Percentiles rank a stretch among this genome's conserved stretches.
Conservation (phyloP, 2,888 invertebrate species). For the Tetrapedia diversipes region DNA sequence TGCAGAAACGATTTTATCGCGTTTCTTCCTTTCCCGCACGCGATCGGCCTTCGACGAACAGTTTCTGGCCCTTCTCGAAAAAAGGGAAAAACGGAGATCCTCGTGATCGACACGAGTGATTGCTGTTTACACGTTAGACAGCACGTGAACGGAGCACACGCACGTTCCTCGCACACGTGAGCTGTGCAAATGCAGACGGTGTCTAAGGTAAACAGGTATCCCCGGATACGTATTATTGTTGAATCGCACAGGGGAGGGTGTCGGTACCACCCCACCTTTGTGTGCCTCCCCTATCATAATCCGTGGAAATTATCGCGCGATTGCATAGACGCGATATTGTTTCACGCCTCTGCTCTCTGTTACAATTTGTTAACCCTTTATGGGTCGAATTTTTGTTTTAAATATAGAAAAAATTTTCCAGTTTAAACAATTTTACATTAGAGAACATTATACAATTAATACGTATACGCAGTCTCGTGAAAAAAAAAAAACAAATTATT, state of each 20-base stretch:
- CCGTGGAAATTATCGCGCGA: constrained; percentile 50
- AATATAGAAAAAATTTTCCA: too few relatives aligned
- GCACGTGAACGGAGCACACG: constrained; percentile 52
- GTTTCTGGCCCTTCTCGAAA: neutral
- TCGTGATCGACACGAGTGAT: constrained; percentile 36
- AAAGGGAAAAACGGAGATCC: constrained; percentile 24
- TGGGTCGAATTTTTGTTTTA: too few relatives aligned
- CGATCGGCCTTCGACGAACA: constrained; percentile 5
- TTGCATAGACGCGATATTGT: neutral
- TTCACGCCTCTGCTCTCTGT: neutral
- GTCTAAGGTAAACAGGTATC: constrained; percentile 59
- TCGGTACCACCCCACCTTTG: constrained; percentile 49
- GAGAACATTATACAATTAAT: too few relatives aligned
- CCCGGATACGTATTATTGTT: constrained; percentile 57
- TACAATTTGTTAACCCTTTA: neutral
- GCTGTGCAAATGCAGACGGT: constrained; percentile 48
- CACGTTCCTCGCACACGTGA: constrained; percentile 53
- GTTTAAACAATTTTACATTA: too few relatives aligned
- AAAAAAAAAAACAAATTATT: too few relatives aligned
- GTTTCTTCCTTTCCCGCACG: constrained; percentile 10
- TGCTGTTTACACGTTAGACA: constrained; percentile 65
- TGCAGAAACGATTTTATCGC: neutral
- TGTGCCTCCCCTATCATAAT: constrained; percentile 49
- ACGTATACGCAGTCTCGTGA: too few relatives aligned
- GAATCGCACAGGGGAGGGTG: constrained; percentile 49